Evolutionary conservation across 2,797 vertebrate species (phyloP), one percentile per base, ranked within the genome.

Genomic region (Cossypha heuglini): DNA sequence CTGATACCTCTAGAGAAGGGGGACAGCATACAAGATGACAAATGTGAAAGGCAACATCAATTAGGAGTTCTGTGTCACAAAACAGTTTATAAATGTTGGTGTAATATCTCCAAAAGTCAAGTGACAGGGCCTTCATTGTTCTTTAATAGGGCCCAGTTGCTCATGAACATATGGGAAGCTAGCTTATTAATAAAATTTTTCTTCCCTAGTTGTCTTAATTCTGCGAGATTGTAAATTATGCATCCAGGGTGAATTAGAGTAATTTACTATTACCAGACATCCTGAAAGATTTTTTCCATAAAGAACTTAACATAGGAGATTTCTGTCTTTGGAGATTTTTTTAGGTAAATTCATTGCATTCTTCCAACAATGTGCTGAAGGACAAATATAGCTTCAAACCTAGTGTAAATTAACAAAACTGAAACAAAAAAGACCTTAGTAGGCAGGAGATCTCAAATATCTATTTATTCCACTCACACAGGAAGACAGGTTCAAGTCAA

Each of bases 121-220:
- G 77, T 95, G 90, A 93, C 85, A 96, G 92, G 91, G 92, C 94
- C 91, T 97, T 96, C 93, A 96, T 96, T 97, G 95, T 97, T 92
- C 93, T 91, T 95, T 97, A 96, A 96, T 93, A 95, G 76, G 57
- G 93, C 72, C 73, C 78, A 90, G 80, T 94, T 95, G 89, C 72
- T 95, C 96, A 72, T 57, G 91, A 97, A 76, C 89, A 85, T 88
- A 52, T 82, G 92, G 84, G 85, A 97, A 82, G 63, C 57, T 59
- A 43, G 45, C 72, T 97, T 95, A 95, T 92, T 94, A 88, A 88
- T 88, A 93, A 91, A 61, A 72, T 90, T 93, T 96, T 95, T 94
- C 89, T 96, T 95, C 72, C 33, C 52, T 83, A 80, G 63, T 82
- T 57, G 5, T 85, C 71, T 85, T 84, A 90, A 66, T 80, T 94